Conservation (phyloP, 1,140 invertebrate species). For the Musca domestica region DNA sequence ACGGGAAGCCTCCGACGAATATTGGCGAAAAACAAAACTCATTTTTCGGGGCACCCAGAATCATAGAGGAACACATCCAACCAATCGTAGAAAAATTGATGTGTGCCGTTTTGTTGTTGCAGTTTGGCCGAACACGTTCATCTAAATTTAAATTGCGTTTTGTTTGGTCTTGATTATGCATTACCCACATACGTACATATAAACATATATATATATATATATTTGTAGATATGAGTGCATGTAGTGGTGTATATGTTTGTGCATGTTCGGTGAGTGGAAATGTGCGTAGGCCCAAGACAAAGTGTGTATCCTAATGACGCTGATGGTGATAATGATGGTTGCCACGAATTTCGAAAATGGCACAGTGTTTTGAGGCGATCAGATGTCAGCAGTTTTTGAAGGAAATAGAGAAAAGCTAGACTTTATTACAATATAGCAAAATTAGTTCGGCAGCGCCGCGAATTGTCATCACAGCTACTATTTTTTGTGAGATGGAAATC, state of each 20-base stretch:
- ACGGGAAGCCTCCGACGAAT: too few relatives aligned
- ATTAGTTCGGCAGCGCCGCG: too few relatives aligned
- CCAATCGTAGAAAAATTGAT: slow-evolving; percentile 11
- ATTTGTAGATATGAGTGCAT: not conserved
- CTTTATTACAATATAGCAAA: too few relatives aligned
- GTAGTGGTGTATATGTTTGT: slow-evolving; percentile 1
- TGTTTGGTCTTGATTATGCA: slow-evolving; percentile 19
- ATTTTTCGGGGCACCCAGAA: too few relatives aligned
- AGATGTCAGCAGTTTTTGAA: too few relatives aligned
- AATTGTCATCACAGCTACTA: too few relatives aligned
- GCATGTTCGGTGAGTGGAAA: too few relatives aligned
- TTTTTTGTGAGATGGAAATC: too few relatives aligned
- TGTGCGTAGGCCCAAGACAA: slow-evolving; percentile 12
- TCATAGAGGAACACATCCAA: not conserved
- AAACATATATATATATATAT: not conserved
- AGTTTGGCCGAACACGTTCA: not conserved
- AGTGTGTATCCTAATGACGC: not conserved
- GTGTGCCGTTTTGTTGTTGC: not conserved
- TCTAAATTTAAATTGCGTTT: slow-evolving; percentile 23
- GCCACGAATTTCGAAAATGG: too few relatives aligned
- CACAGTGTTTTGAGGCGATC: too few relatives aligned
- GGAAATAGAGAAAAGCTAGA: too few relatives aligned
- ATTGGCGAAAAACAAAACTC: too few relatives aligned
- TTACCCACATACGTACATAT: not conserved
- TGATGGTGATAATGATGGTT: not conserved